Base-by-base conservation (phyloP, 2,797 vertebrate species). In the Pyrocephalus nanus region DNA sequence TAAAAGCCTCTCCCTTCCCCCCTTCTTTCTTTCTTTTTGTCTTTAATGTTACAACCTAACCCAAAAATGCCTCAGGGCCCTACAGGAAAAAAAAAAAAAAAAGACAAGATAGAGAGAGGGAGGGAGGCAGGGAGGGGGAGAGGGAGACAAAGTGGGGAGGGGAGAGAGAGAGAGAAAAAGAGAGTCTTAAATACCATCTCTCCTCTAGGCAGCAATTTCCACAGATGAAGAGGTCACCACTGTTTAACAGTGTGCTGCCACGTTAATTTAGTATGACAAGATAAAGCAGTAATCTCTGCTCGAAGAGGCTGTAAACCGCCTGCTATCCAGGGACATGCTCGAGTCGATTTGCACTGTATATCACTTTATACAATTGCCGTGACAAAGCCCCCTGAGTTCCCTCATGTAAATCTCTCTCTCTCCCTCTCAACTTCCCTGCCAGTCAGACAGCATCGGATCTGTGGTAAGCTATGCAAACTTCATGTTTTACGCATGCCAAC, bases 251-350 rank as follows among this genome's bases (percentile, higher is more conserved):
- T 97, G 98, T 78, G 96, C 98, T 96, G 97, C 98, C 97, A 97
- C 98, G 98, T 98, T 99, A 98, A 99, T 99, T 99, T 98, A 98
- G 98, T 98, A 98, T 98, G 99, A 99, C 99, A 99, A 99, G 98
- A 99, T 99, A 99, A 99, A 99, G 98, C 98, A 98, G 98, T 99
- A 99, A 99, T 99, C 98, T 98, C 97, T 89, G 97, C 97, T 98
- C 93, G 86, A 96, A 97, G 97, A 98, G 97, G 95, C 98, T 97
- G 97, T 98, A 97, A 98, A 98, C 98, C 93, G 96, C 97, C 97
- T 96, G 97, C 97, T 98, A 98, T 97, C 98, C 97, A 76, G 98
- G 98, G 98, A 98, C 98, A 97, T 96, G 97, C 97, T 97, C 94
- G 77, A 98, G 98, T 98, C 97, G 96, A 98, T 98, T 98, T 98